Evolutionary conservation across 2,113 vertebrate genomes (phyloP).

Genomic region (Tretioscincus oriximinensis): DNA sequence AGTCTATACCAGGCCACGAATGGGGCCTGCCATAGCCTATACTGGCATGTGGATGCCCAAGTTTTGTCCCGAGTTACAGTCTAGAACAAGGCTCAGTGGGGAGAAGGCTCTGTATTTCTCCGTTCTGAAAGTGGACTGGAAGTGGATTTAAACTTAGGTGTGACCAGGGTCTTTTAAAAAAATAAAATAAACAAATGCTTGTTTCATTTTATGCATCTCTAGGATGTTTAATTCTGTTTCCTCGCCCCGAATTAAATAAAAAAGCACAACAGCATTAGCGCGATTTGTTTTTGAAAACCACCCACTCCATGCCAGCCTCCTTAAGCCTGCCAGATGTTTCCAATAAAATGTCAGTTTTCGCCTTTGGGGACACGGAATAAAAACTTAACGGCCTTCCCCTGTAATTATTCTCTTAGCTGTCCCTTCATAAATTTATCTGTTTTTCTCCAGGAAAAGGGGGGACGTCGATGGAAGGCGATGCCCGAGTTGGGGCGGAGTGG

Average conservation of each 20-base stretch:
- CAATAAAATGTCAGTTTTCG: constrained; percentile 82
- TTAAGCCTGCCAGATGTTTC: constrained; percentile 78
- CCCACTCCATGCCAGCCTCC: constrained; percentile 74
- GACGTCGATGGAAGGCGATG: constrained; percentile 41
- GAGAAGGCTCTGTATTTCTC: too few relatives aligned
- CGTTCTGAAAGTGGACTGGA: too few relatives aligned
- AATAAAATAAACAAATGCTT: too few relatives aligned
- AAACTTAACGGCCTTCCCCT: constrained; percentile 80
- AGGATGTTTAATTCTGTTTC: not conserved
- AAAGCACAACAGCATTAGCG: not conserved
- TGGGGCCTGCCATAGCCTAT: too few relatives aligned
- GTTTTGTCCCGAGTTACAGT: too few relatives aligned
- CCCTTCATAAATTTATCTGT: constrained; percentile 81
- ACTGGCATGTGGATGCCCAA: too few relatives aligned
- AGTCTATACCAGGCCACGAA: too few relatives aligned
- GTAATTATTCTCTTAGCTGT: constrained; percentile 82
- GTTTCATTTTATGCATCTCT: not conserved
- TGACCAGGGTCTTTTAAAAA: too few relatives aligned
- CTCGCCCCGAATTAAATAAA: not conserved
- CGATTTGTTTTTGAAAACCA: constrained; percentile 52
- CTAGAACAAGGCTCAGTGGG: too few relatives aligned
- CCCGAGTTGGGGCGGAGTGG: constrained; percentile 12
- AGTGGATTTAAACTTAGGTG: too few relatives aligned
- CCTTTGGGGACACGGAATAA: constrained; percentile 81
- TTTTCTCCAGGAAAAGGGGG: constrained; percentile 69